Base-by-base conservation (phyloP, 2,888 invertebrate genomes). In the Xestobium rufovillosum region DNA sequence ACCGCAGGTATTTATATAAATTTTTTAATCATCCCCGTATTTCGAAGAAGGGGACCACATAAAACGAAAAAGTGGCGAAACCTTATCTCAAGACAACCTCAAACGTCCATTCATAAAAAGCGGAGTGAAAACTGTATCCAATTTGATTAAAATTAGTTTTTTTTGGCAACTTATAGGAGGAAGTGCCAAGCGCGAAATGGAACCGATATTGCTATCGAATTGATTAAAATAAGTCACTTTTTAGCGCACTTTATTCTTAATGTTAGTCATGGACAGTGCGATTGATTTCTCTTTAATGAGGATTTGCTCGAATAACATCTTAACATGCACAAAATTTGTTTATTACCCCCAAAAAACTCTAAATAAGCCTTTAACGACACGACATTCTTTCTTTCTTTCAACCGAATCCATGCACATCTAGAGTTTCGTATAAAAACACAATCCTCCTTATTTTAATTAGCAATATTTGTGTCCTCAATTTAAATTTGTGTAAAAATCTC, bases 201-300 rank as follows among this genome's bases (percentile, higher is more conserved):
- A 44, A 54, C 52, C 55, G 47, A 48, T 51, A 52, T 47, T 53
- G 44, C 53, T 45, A 49, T 53, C 55, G 52, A 56, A 56, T 56
- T 51, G 52, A 56, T 55, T 56, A 46, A 48, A 49, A 48, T 45
- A 46, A 44, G 47, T 50, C 47, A 47, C 46, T 51, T 49, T 48
- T 36, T 34, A 43, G 40, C n/a, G n/a, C n/a, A n/a, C n/a, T n/a
- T n/a, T n/a, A n/a, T n/a, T 46, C 44, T 42, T 39, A 37, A 26
- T 34, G 30, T 44, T 39, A 44, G 34, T 42, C 37, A 42, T 50
- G 47, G 47, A 19, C 23, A 19, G 6, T 19, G 23, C n/a, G 23
- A 19, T 19, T 19, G 23, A 19, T 19, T 19, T 19, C 23, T 8
- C 23, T 19, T 19, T 19, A 19, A n/a, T n/a, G n/a, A n/a, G n/a